These are phyloP conservation scores for Sebastes goodei DNA, from an alignment of 2,797 vertebrate genomes.

Conservation along the genomic window DNA sequence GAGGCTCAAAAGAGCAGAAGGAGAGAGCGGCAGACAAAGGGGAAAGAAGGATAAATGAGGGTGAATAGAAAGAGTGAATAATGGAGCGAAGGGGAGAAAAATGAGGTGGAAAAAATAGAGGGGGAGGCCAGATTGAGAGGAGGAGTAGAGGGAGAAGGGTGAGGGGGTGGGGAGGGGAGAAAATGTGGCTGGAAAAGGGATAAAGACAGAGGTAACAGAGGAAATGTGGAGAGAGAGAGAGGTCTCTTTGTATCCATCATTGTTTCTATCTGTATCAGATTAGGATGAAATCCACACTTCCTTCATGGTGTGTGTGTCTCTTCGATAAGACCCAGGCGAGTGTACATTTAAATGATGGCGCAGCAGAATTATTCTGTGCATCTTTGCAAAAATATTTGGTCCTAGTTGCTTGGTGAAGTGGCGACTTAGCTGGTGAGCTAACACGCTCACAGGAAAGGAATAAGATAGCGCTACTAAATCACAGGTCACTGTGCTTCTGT, in stretches of 20 bases:
- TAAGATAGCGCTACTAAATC: neutral
- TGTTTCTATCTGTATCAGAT: constrained; percentile 11
- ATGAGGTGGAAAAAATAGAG: constrained; percentile 47
- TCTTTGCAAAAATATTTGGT: neutral
- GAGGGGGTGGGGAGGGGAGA: neutral
- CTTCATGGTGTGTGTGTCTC: constrained; percentile 53
- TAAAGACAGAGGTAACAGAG: neutral
- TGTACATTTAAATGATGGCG: neutral
- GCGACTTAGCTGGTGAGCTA: neutral
- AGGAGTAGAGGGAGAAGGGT: constrained; percentile 16
- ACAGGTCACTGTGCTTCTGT: rapidly evolving
- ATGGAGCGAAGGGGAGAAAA: constrained; percentile 54
- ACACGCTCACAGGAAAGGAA: neutral
- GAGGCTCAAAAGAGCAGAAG: constrained; percentile 29
- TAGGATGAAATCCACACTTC: constrained; percentile 14
- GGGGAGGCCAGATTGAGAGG: constrained; percentile 45
- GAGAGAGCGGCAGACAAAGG: constrained; percentile 39
- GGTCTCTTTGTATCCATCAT: constrained; percentile 10
- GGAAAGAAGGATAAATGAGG: constrained; percentile 59
- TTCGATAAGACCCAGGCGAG: constrained; percentile 4
- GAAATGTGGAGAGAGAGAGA: neutral
- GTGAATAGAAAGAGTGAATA: constrained; percentile 48
- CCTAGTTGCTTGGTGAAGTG: neutral
- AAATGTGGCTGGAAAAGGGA: neutral
- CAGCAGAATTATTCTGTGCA: neutral